Percentiles rank a stretch among this genome's conserved stretches.
phyloP scores from a whole-genome alignment of 2,113 vertebrate genomes.

The Puma concolor region DNA sequence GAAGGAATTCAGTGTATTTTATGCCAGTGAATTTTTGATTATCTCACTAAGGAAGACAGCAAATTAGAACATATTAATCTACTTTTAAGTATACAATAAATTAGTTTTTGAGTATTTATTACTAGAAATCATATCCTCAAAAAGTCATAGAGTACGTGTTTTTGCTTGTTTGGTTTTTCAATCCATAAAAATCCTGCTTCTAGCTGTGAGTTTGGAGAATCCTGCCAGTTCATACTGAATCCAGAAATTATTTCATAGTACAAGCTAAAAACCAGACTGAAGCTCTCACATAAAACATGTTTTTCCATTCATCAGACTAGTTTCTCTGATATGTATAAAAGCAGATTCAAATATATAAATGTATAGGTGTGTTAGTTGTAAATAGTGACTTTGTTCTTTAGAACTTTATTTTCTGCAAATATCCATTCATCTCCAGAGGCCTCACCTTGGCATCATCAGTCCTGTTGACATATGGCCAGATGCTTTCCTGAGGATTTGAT shows the following conservation, averaged over 20 bases:
- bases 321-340: neutral
- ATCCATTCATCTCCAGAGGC: neutral
- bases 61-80: neutral
- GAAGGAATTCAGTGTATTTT: neutral
- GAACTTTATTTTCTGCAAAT: slow-evolving; percentile 10
- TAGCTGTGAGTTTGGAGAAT: slow-evolving; percentile 8
- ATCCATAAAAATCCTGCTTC: neutral
- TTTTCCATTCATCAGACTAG: neutral
- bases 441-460: neutral
- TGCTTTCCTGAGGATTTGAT: neutral
- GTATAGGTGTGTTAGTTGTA: neutral
- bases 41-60: neutral
- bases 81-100: neutral
- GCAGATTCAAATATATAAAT: neutral
- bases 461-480: neutral
- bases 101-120: neutral
- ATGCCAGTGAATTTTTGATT: neutral
- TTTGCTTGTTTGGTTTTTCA: neutral
- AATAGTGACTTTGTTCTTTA: neutral
- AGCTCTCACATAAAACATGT: neutral
- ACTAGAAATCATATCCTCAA: neutral
- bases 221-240: neutral
- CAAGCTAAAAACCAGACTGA: neutral
- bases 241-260: slow-evolving; percentile 1
- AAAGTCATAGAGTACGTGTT: neutral